Conservation (phyloP, 1,140 invertebrate genomes). For the Aphelenchoides besseyi region DNA sequence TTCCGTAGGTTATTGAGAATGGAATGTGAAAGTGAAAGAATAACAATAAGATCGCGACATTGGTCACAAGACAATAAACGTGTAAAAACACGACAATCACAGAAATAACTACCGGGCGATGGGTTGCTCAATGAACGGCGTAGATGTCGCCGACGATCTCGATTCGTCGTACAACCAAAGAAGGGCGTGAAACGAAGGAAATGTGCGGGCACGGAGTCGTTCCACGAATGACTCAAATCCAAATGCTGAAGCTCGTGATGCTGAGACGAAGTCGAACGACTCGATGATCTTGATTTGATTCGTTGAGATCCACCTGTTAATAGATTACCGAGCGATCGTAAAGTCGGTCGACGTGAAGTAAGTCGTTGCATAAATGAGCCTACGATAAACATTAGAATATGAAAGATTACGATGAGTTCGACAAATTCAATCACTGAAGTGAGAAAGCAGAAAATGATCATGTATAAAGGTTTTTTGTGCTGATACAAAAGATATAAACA, state of each 20-base stretch:
- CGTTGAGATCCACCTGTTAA: not conserved
- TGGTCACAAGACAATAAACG: too few species aligned
- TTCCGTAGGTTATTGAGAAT: too few species aligned
- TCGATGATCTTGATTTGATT: not conserved
- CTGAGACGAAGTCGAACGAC: not conserved
- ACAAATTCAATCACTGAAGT: too few species aligned
- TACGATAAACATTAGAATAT: too few species aligned
- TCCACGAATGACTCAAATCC: not conserved
- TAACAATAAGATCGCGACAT: not conserved
- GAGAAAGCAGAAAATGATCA: too few species aligned
- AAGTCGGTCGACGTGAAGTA: not conserved
- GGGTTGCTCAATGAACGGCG: not conserved
- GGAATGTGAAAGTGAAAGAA: slow-evolving; percentile 5
- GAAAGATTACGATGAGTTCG: too few species aligned
- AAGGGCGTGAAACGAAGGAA: slow-evolving; percentile 6
- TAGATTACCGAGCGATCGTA: not conserved
- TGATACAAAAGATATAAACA: too few species aligned
- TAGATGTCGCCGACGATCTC: not conserved
- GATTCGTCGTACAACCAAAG: not conserved
- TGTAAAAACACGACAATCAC: slow-evolving; percentile 10
- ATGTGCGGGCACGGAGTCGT: not conserved
- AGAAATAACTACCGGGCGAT: not conserved
- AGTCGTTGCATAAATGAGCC: not conserved
- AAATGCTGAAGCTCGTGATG: not conserved
- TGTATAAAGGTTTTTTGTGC: too few species aligned